Evolutionary conservation across 64 coral and sea anemone genomes (phyloP).

Genomic region (Pachyseris speciosa): DNA sequence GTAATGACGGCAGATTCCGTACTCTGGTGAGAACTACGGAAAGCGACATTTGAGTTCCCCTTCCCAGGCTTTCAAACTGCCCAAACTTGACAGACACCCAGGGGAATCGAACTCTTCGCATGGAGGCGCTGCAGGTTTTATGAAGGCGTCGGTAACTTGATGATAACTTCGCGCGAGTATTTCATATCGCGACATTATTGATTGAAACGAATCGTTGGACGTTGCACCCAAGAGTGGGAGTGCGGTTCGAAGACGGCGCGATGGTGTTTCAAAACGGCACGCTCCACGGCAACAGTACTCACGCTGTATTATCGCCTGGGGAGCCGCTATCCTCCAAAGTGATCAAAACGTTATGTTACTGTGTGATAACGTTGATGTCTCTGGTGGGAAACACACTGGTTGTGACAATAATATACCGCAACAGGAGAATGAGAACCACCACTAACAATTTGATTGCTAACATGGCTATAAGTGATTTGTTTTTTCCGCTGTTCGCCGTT

Average conservation of each 20-base stretch:
- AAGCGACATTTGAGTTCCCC: background rate
- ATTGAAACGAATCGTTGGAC: background rate
- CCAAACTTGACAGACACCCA: background rate
- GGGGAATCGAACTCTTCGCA: no score
- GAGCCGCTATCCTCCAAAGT: background rate
- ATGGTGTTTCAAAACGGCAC: background rate
- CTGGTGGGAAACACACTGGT: conserved; percentile 66
- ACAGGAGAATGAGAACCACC: conserved; percentile 59
- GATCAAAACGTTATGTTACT: conserved; percentile 44
- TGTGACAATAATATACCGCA: conserved; percentile 48
- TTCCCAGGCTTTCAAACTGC: background rate
- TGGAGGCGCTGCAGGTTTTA: background rate
- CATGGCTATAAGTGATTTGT: conserved; percentile 72
- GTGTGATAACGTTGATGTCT: conserved; percentile 60
- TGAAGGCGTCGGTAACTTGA: background rate
- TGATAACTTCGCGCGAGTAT: background rate
- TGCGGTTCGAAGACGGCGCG: background rate
- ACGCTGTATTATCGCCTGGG: background rate
- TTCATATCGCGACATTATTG: background rate
- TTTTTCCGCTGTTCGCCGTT: conserved; percentile 41
- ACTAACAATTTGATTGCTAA: conserved; percentile 78
- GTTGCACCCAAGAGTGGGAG: background rate
- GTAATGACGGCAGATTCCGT: background rate
- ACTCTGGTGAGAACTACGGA: no score
- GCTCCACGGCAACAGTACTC: background rate